Conservation (phyloP, 2,797 vertebrate genomes). For the Phalloptychus januarius region DNA sequence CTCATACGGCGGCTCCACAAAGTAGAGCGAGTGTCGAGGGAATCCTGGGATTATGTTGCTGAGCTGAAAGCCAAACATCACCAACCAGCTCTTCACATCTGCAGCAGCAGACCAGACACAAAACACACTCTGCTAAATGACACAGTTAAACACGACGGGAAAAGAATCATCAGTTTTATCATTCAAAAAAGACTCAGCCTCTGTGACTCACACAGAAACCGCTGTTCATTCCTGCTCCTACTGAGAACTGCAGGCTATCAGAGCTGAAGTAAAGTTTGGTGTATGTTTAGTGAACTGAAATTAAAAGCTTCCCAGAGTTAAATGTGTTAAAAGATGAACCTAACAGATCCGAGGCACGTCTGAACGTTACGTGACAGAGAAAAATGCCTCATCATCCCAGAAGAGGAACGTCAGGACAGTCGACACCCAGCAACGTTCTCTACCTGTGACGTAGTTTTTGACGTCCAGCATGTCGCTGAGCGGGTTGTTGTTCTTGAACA, state of each 20-base stretch:
- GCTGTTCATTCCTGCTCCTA: conserved; percentile 19
- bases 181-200: conserved; percentile 2
- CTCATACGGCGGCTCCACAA: conserved; percentile 95
- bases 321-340: conserved; percentile 4
- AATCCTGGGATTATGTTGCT: conserved; percentile 99
- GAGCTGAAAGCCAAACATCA: conserved; percentile 99
- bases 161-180: conserved; percentile 35
- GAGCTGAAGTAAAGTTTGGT: neutral
- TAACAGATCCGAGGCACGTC: neutral
- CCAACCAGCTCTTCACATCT: conserved; percentile 99
- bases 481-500: conserved; percentile 99
- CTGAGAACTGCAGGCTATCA: conserved; percentile 17
- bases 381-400: conserved; percentile 2
- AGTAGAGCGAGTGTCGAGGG: conserved; percentile 95
- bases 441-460: conserved; percentile 99
- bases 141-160: conserved; percentile 40
- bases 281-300: conserved; percentile 15
- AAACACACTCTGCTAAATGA: conserved; percentile 32
- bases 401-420: neutral
- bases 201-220: conserved; percentile 21
- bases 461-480: conserved; percentile 97
- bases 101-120: conserved; percentile 40
- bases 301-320: neutral
- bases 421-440: conserved; percentile 8
- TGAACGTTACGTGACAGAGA: neutral